phyloP scores from a whole-genome alignment of 2,888 invertebrate species.

The Griposia aprilina region DNA sequence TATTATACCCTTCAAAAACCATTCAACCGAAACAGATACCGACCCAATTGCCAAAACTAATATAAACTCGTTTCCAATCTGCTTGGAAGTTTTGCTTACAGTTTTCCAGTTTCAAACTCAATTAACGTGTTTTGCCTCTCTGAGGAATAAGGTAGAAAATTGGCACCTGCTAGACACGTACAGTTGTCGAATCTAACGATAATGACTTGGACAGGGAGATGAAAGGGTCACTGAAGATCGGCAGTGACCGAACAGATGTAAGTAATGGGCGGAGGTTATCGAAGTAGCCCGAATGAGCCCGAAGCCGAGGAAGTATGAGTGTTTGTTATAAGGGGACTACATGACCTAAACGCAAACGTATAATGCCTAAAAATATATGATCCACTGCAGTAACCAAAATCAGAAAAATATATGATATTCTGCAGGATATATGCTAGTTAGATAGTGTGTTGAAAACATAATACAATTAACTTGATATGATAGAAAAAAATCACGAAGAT shows the following conservation, averaged over 20 bases:
- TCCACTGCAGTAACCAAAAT: too few relatives aligned
- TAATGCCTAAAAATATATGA: too few relatives aligned
- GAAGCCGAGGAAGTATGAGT: constrained; percentile 37
- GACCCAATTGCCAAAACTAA: constrained; percentile 47
- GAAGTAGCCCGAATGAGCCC: constrained; percentile 72
- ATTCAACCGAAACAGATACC: constrained; percentile 18
- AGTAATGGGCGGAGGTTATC: constrained; percentile 75
- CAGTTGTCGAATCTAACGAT: constrained; percentile 73
- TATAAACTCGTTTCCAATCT: constrained; percentile 54
- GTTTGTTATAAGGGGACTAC: too few relatives aligned
- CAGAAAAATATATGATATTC: too few relatives aligned
- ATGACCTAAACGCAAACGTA: too few relatives aligned
- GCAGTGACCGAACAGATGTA: constrained; percentile 68
- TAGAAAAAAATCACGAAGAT: too few relatives aligned
- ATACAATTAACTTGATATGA: too few relatives aligned
- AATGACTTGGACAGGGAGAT: constrained; percentile 69
- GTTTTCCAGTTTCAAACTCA: constrained; percentile 57
- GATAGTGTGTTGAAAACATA: too few relatives aligned
- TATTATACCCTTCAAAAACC: constrained; percentile 16
- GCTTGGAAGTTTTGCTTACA: constrained; percentile 53
- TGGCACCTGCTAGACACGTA: constrained; percentile 42
- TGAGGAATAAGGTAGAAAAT: constrained; percentile 64
- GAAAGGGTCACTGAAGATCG: constrained; percentile 81
- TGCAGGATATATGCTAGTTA: too few relatives aligned
- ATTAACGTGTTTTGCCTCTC: constrained; percentile 58